phyloP scores from a whole-genome alignment of 2,113 vertebrate genomes.

The Carassius carassius region DNA sequence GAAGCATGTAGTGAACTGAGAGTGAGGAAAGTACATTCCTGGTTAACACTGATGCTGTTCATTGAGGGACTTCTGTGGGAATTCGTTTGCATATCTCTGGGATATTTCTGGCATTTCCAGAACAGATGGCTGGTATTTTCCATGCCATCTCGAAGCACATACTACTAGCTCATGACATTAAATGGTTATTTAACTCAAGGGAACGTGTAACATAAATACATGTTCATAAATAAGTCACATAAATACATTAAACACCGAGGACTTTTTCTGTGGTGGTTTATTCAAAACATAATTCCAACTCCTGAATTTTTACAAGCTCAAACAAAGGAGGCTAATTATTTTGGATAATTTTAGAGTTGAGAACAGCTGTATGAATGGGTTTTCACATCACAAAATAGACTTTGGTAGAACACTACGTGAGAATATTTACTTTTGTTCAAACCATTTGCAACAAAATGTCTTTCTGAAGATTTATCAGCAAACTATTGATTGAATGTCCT shows the following conservation, averaged over 20 bases:
- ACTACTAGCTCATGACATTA: background rate
- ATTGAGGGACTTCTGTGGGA: constrained; percentile 37
- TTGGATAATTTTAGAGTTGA: background rate
- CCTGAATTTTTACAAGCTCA: background rate
- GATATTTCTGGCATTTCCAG: constrained; percentile 18
- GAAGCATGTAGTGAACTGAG: constrained; percentile 42
- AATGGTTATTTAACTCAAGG: background rate
- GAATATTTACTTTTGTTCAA: background rate
- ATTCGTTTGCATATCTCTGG: constrained; percentile 17
- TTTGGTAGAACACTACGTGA: background rate
- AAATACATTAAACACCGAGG: background rate
- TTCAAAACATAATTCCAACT: background rate
- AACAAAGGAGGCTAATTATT: background rate
- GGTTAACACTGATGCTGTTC: constrained; percentile 48
- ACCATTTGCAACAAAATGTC: constrained; percentile 8
- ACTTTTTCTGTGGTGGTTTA: background rate
- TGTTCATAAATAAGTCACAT: constrained; percentile 13
- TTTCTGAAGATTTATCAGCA: background rate
- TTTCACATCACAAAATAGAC: constrained; percentile 1
- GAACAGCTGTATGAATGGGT: constrained; percentile 10
- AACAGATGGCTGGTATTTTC: constrained; percentile 31
- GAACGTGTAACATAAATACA: background rate
- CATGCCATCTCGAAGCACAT: constrained; percentile 1
- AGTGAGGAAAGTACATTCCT: constrained; percentile 50
- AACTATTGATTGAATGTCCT: background rate